These are phyloP conservation scores for Oasisia sp. DNA, from an alignment of 2,888 invertebrate species.

Conservation along the genomic window DNA sequence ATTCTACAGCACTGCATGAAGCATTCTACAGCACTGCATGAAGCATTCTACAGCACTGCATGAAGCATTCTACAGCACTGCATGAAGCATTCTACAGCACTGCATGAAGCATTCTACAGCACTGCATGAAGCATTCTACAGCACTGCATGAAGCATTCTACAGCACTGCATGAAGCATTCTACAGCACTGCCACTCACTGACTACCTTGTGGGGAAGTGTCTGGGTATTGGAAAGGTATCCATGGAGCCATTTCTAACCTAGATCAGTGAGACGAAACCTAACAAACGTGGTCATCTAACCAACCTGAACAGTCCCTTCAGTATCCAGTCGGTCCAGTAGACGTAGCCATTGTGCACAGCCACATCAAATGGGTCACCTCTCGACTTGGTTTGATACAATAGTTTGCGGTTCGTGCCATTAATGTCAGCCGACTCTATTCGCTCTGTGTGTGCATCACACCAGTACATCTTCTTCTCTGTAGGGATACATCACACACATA, in stretches of 20 bases:
- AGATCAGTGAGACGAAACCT: background rate
- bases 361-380: constrained; percentile 58
- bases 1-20: no score
- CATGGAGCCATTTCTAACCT: background rate
- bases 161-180: no score
- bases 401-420: constrained; percentile 42
- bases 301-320: constrained; percentile 27
- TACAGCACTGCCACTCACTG: no score
- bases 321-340: constrained; percentile 59
- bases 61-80: no score
- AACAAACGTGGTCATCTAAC: background rate
- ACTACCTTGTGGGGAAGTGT: no score
- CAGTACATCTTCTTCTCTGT: constrained; percentile 55
- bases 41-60: no score
- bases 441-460: constrained; percentile 57
- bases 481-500: background rate
- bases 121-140: no score
- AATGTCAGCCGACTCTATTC: constrained; percentile 49
- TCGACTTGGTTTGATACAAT: constrained; percentile 43
- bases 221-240: background rate
- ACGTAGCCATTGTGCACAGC: constrained; percentile 50
- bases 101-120: no score
- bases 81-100: no score
- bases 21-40: no score
- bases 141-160: no score